phyloP scores from a whole-genome alignment of 1,140 invertebrate genomes.

The Saccostrea echinata region DNA sequence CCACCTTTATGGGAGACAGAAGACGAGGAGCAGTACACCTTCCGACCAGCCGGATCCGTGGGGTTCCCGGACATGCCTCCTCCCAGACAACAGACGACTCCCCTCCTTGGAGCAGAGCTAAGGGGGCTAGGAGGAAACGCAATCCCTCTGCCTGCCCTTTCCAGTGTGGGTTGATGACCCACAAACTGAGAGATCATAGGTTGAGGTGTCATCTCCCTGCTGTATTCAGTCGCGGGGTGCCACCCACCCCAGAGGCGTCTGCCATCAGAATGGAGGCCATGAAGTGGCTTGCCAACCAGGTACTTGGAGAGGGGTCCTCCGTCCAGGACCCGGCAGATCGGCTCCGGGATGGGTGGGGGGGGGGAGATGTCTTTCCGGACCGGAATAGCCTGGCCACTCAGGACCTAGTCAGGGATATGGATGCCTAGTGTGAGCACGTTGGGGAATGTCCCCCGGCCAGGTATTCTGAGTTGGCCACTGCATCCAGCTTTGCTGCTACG shows the following conservation, averaged over 20 bases:
- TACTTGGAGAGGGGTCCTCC: neutral
- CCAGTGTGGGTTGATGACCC: neutral
- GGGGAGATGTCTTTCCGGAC: neutral
- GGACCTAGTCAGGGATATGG: no score
- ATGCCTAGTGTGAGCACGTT: no score
- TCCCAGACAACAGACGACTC: no score
- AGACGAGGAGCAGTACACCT: no score
- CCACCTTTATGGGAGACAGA: no score
- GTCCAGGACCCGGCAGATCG: neutral
- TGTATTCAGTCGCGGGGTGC: neutral
- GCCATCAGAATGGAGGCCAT: neutral
- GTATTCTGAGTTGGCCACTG: neutral
- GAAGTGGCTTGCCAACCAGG: neutral
- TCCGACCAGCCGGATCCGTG: no score
- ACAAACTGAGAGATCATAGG: neutral
- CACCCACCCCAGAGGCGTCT: neutral
- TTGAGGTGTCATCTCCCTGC: neutral
- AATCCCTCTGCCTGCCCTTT: neutral
- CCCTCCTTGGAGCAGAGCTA: no score
- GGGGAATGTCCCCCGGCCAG: no score
- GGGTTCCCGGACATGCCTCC: no score
- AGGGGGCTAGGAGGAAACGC: no score
- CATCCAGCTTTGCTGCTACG: neutral
- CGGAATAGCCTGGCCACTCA: no score
- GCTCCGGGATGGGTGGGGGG: no score